Base-by-base conservation (phyloP, 2,113 vertebrate species). In the Ophthalmolycus amberensis region DNA sequence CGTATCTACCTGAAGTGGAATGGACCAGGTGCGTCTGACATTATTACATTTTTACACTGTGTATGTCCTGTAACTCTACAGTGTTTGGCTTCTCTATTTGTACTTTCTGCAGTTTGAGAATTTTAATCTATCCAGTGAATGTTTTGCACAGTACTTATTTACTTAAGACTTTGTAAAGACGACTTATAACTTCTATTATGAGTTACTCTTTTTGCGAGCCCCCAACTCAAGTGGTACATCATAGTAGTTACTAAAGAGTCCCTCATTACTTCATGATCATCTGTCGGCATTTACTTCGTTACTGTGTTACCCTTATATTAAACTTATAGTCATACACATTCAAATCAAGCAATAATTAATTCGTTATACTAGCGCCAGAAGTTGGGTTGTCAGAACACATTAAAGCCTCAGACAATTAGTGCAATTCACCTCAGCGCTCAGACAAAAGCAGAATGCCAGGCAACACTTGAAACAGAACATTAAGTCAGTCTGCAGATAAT, bases 381-480 rank as follows among this genome's bases (percentile, higher is more conserved):
- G 25, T 59, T 40, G 65, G 29, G 12, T 1, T 78, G 60, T 81
- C 71, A 76, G 56, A 73, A 56, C 50, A 77, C 34, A 74, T 70
- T 70, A 52, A 85, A 34, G 1, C 29, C 22, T 71, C 11, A 58
- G 15, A 65, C 60, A 74, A 58, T 79, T 76, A 70, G 52, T 77
- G 58, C 29, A 67, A 74, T 77, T 58, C 65, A 65, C 15, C 18
- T 78, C 25, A 52, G 27, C 59, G 54, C 38, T 58, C 25, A 74
- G 4, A 65, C 66, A 72, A 72, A 72, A 77, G 27, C 85, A 84
- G 38, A 40, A 79, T 11, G 5, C 1, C 81, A 83, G 75, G 77
- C 60, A 80, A 66, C 25, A 77, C 48, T 32, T 40, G 22, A 80
- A 1, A 59, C 15, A 42, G 48, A 62, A 27, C 22, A 65, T 25